These are phyloP conservation scores for Yponomeuta evonymella DNA, from an alignment of 2,888 invertebrate genomes.

Conservation along the genomic window DNA sequence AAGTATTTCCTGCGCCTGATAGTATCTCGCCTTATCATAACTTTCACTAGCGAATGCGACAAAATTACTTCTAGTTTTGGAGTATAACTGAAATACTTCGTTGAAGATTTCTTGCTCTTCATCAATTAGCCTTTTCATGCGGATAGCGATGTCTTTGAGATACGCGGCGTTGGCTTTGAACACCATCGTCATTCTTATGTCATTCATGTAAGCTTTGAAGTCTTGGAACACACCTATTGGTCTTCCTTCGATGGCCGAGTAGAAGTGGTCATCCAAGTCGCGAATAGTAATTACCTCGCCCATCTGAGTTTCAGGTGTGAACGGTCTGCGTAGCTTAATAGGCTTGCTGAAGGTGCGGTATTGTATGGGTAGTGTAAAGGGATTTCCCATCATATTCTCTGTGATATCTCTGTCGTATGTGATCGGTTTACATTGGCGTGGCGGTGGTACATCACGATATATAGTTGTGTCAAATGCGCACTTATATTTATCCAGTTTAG, in stretches of 20 bases:
- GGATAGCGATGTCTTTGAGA: not conserved
- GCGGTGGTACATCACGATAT: not conserved
- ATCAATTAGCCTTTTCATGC: not conserved
- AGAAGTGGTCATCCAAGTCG: not conserved
- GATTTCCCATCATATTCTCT: not conserved
- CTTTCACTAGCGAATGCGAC: not conserved
- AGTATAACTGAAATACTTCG: not conserved
- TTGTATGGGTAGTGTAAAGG: not conserved
- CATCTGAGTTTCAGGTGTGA: not conserved
- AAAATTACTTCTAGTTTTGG: not conserved
- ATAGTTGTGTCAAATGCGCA: not conserved
- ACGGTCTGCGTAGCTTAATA: not conserved
- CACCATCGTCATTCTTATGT: conserved; percentile 33
- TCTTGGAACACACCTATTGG: conserved; percentile 23
- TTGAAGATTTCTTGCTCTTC: not conserved
- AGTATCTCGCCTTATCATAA: not conserved
- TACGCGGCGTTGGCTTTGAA: conserved; percentile 28
- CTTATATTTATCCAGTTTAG: not conserved
- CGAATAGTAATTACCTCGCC: not conserved
- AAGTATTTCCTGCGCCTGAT: not conserved
- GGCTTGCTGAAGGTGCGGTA: not conserved
- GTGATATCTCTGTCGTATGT: not conserved
- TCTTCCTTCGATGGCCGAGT: not conserved
- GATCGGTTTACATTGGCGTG: not conserved
- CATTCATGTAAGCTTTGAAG: conserved; percentile 33